phyloP scores from a whole-genome alignment of 1,140 invertebrate genomes.

The Drosophila arawakana region DNA sequence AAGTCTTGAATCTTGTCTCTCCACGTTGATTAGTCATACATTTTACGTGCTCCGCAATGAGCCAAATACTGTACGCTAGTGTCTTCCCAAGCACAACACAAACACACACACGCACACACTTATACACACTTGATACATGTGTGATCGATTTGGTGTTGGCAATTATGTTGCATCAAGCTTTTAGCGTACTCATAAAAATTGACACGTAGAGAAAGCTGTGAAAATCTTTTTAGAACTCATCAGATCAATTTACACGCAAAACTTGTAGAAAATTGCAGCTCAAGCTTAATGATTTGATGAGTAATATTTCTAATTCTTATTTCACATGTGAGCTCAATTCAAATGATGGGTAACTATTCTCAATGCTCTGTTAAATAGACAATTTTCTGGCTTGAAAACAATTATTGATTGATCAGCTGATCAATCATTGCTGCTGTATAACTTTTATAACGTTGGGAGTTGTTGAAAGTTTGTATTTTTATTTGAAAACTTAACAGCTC shows the following conservation, averaged over 20 bases:
- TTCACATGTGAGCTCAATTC: slow-evolving; percentile 12
- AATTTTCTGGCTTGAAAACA: not conserved
- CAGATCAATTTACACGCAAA: slow-evolving; percentile 37
- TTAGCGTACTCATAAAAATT: slow-evolving; percentile 53
- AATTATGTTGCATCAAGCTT: slow-evolving; percentile 45
- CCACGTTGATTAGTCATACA: slow-evolving; percentile 56
- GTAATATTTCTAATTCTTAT: slow-evolving; percentile 16
- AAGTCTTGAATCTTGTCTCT: slow-evolving; percentile 9
- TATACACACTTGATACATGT: not conserved
- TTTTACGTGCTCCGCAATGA: slow-evolving; percentile 49
- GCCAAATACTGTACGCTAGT: slow-evolving; percentile 38
- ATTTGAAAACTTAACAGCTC: too few species aligned
- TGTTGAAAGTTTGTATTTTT: too few species aligned
- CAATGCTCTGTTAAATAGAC: not conserved
- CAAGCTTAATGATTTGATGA: slow-evolving; percentile 13
- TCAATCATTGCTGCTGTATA: not conserved
- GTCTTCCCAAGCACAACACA: slow-evolving; percentile 28
- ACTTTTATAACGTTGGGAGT: too few species aligned
- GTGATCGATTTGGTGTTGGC: slow-evolving; percentile 23
- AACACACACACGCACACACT: not conserved
- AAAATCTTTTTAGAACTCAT: slow-evolving; percentile 55
- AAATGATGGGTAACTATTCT: not conserved
- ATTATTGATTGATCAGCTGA: not conserved
- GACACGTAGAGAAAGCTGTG: slow-evolving; percentile 57
- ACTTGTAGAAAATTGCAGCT: slow-evolving; percentile 4